Evolutionary conservation across 1,140 invertebrate genomes (phyloP).

Genomic region (Cecropterus lyciades): DNA sequence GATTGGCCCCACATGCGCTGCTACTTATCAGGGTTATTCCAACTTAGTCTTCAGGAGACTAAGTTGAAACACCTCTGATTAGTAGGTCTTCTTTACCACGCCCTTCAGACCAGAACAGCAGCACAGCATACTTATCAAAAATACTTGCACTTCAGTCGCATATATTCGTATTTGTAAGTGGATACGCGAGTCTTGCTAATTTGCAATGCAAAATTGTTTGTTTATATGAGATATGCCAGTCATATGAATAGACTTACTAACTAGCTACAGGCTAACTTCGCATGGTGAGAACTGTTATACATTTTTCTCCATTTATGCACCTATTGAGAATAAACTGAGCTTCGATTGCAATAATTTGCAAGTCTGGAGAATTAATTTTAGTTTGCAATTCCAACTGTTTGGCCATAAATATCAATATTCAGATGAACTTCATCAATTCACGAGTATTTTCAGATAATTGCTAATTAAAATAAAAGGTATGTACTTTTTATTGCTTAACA

Average conservation of each 20-base stretch:
- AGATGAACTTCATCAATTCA: slow-evolving; percentile 9
- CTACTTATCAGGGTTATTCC: too few species aligned
- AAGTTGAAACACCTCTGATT: too few species aligned
- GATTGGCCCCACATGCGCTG: too few species aligned
- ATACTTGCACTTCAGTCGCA: too few species aligned
- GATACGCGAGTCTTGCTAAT: too few species aligned
- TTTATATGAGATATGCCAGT: not conserved
- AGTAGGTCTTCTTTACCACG: too few species aligned
- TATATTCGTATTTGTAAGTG: too few species aligned
- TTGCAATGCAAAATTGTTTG: too few species aligned
- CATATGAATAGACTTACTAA: not conserved
- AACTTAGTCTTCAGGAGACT: too few species aligned
- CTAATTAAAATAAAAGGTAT: slow-evolving; percentile 10
- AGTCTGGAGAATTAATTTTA: slow-evolving; percentile 15
- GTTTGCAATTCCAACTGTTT: slow-evolving; percentile 20
- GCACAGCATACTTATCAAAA: too few species aligned
- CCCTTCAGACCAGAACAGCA: too few species aligned
- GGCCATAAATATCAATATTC: slow-evolving; percentile 26
- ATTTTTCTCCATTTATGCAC: slow-evolving; percentile 15
- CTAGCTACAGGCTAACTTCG: not conserved
- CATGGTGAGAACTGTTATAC: not conserved
- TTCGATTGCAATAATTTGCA: slow-evolving; percentile 17
- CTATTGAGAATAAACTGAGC: not conserved
- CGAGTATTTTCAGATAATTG: slow-evolving; percentile 21
- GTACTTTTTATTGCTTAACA: too few species aligned